These are phyloP conservation scores for Temnothorax rugatulus DNA, from an alignment of 2,888 invertebrate species.

Conservation along the genomic window DNA sequence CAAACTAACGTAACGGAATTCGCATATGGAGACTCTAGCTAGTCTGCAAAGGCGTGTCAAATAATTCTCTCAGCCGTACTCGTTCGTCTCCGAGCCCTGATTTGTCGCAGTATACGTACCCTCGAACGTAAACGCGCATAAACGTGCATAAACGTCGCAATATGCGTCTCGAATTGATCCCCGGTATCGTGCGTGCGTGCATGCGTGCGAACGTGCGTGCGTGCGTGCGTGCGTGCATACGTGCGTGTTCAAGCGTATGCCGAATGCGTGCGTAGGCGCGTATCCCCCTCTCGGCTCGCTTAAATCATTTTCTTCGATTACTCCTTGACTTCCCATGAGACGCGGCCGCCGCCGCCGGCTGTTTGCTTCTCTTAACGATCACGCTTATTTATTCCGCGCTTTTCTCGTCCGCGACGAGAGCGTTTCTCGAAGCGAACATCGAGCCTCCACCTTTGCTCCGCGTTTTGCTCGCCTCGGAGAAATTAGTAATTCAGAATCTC, in stretches of 20 bases:
- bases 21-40: too few relatives aligned
- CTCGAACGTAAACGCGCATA: conserved; percentile 41
- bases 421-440: conserved; percentile 28
- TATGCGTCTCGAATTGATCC: conserved; percentile 56
- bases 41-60: conserved; percentile 8
- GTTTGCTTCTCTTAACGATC: conserved; percentile 56
- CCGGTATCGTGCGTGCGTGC: conserved; percentile 9
- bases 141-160: conserved; percentile 45
- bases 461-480: not conserved
- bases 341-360: conserved; percentile 40
- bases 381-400: conserved; percentile 46
- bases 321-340: conserved; percentile 54
- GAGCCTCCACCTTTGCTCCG: not conserved
- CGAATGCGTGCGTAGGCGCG: conserved; percentile 36
- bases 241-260: conserved; percentile 25
- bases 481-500: conserved; percentile 20
- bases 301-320: conserved; percentile 57
- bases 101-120: not conserved
- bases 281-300: conserved; percentile 38
- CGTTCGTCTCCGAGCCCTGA: conserved; percentile 1
- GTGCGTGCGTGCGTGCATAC: not conserved
- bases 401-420: conserved; percentile 37
- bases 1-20: not conserved
- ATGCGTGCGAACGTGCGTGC: not conserved
- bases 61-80: conserved; percentile 29